Evolutionary conservation across 2,888 invertebrate genomes (phyloP).

Genomic region (Myopa testacea): DNA sequence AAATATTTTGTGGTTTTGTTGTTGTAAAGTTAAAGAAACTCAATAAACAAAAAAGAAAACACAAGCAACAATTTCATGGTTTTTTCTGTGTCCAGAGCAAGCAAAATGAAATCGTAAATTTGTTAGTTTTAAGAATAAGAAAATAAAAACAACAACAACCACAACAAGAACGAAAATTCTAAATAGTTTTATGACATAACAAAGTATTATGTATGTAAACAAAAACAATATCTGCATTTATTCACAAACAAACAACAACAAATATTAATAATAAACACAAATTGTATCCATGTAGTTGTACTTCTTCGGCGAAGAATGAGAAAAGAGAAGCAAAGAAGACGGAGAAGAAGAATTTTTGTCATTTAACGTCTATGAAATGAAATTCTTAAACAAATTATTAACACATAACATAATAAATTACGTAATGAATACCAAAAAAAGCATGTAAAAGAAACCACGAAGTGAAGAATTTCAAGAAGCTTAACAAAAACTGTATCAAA

Average conservation of each 20-base stretch:
- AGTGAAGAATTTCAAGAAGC: constrained; percentile 32
- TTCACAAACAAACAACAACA: not conserved
- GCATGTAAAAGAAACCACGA: not conserved
- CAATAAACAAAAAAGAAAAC: not conserved
- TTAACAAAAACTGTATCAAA: constrained; percentile 29
- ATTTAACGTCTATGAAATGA: constrained; percentile 5
- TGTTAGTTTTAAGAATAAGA: constrained; percentile 2
- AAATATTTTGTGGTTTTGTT: too few species aligned
- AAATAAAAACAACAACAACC: not conserved
- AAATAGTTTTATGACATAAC: constrained; percentile 29
- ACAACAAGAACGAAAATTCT: constrained; percentile 23
- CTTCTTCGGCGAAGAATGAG: not conserved
- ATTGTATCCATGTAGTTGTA: not conserved
- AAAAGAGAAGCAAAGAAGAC: too few species aligned
- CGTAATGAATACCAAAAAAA: constrained; percentile 1
- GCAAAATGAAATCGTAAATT: not conserved
- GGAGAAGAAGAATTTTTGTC: constrained; percentile 1
- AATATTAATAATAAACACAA: not conserved
- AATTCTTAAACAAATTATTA: constrained; percentile 15
- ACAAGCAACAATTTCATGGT: not conserved
- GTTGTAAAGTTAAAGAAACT: not conserved
- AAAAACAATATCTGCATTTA: constrained; percentile 28
- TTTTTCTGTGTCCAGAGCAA: not conserved
- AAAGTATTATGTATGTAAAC: not conserved
- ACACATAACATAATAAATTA: constrained; percentile 3